Conservation (phyloP, 2,797 vertebrate genomes). For the Brotula barbata region DNA sequence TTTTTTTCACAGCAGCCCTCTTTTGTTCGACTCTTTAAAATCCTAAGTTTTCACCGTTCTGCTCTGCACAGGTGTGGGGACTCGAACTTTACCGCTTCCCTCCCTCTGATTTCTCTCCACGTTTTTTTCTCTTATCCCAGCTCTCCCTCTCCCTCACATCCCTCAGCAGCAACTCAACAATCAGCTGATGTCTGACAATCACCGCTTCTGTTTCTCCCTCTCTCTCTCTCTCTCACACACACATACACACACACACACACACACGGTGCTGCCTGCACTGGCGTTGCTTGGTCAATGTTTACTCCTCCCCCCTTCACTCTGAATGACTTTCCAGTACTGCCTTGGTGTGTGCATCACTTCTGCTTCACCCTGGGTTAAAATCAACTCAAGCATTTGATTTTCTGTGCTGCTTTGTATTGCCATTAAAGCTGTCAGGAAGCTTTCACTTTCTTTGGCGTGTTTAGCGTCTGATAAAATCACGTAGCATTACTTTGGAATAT, state of each 20-base stretch:
- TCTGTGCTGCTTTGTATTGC: constrained; percentile 68
- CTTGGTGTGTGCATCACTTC: constrained; percentile 77
- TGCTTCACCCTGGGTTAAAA: constrained; percentile 76
- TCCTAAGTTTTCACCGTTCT: constrained; percentile 55
- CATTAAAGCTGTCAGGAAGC: constrained; percentile 76
- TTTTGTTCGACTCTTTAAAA: constrained; percentile 51
- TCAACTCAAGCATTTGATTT: constrained; percentile 58
- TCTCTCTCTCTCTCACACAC: constrained; percentile 19
- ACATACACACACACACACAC: constrained; percentile 48
- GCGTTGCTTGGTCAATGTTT: constrained; percentile 76
- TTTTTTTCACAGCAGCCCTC: constrained; percentile 55
- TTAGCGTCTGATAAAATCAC: constrained; percentile 9
- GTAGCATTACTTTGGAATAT: constrained; percentile 1
- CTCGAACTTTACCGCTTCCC: constrained; percentile 54
- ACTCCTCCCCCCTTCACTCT: constrained; percentile 65
- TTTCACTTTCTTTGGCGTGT: constrained; percentile 1
- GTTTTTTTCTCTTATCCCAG: constrained; percentile 27
- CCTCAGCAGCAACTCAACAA: constrained; percentile 69
- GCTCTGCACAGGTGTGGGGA: constrained; percentile 61
- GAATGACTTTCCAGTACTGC: constrained; percentile 74
- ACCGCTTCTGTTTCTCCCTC: constrained; percentile 77
- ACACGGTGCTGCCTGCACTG: constrained; percentile 69
- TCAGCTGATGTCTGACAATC: constrained; percentile 75
- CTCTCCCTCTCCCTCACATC: constrained; percentile 48
- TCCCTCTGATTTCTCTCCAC: constrained; percentile 42